Percentiles rank a stretch among this genome's conserved stretches.
phyloP scores from a whole-genome alignment of 2,888 invertebrate species.

The Synergus japonicus region DNA sequence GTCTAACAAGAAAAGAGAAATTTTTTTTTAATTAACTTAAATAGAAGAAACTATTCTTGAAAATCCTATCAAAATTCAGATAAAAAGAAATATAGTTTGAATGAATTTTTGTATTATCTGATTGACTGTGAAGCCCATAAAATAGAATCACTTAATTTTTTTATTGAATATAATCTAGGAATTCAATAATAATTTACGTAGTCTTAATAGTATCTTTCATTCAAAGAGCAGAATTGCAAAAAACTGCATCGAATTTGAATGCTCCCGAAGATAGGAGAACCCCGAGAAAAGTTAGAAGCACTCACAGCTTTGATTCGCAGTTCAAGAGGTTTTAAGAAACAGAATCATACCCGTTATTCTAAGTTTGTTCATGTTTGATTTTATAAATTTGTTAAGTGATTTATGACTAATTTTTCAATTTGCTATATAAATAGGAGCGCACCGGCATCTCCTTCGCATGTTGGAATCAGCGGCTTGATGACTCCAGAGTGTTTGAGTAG shows the following conservation, averaged over 20 bases:
- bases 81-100: background rate
- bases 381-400: conserved; percentile 1
- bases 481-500: conserved; percentile 92
- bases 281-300: conserved; percentile 30
- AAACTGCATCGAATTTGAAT: conserved; percentile 16
- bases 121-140: background rate
- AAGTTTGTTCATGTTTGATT: conserved; percentile 12
- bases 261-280: conserved; percentile 21
- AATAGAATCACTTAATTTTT: background rate
- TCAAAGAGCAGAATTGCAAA: conserved; percentile 37
- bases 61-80: background rate
- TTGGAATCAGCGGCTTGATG: conserved; percentile 90
- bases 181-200: background rate
- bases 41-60: background rate
- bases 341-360: conserved; percentile 24
- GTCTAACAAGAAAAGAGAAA: no score
- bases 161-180: background rate
- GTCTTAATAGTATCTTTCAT: conserved; percentile 15
- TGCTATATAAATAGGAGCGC: conserved; percentile 85
- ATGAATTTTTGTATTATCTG: background rate
- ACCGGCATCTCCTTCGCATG: conserved; percentile 95
- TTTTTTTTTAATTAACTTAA: no score
- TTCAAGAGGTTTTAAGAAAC: conserved; percentile 26
- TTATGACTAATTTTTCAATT: background rate
- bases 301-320: conserved; percentile 11